Evolutionary conservation across 2,113 vertebrate genomes (phyloP).

Genomic region (Columba janthina): DNA sequence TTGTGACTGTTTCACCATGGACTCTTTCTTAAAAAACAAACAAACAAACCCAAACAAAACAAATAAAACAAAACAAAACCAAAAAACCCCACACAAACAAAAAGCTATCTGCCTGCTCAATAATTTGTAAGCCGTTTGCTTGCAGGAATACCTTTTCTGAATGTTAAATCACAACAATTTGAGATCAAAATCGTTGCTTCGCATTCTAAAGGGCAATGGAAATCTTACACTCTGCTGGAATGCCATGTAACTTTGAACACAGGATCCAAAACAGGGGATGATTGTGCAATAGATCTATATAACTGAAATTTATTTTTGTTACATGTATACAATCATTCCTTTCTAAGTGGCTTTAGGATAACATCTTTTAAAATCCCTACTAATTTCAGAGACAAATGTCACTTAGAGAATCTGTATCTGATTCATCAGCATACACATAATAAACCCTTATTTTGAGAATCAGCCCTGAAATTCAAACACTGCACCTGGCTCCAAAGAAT

Average conservation of each 20-base stretch:
- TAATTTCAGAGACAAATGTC: background rate
- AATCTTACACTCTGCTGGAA: background rate
- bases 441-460: background rate
- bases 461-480: background rate
- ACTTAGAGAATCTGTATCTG: background rate
- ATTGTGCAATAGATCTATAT: background rate
- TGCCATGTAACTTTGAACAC: background rate
- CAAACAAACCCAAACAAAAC: too few species aligned
- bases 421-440: background rate
- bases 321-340: background rate
- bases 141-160: background rate
- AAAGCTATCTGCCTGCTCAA: background rate
- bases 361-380: background rate
- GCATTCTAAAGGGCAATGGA: background rate
- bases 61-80: too few species aligned
- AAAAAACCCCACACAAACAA: too few species aligned
- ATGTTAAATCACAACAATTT: background rate
- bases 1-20: background rate
- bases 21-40: too few species aligned
- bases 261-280: background rate
- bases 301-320: background rate
- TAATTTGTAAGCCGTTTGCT: background rate
- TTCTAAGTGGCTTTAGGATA: background rate
- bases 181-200: background rate
- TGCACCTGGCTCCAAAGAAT: background rate